Evolutionary conservation across 2,797 vertebrate species (phyloP).

Genomic region (Chloroceryle amazona): DNA sequence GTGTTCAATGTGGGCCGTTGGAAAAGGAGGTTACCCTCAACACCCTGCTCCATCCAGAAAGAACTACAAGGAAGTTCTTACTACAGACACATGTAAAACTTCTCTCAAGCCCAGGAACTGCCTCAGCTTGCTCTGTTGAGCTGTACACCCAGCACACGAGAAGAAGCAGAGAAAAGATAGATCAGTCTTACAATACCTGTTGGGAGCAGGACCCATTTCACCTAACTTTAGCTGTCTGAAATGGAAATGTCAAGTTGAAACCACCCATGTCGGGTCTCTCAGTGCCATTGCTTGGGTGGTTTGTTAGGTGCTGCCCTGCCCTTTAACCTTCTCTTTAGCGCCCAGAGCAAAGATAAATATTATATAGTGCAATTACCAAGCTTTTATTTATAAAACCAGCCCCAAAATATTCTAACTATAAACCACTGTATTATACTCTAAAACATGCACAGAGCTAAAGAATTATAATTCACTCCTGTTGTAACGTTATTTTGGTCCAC

Average conservation of each 20-base stretch:
- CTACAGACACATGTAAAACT: background rate
- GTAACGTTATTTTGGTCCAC: background rate
- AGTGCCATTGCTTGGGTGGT: background rate
- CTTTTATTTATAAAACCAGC: slow-evolving; percentile 56
- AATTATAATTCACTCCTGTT: background rate
- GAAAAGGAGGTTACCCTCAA: background rate
- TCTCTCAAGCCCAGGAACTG: background rate
- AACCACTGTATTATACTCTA: background rate
- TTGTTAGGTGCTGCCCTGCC: background rate
- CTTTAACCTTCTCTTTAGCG: background rate
- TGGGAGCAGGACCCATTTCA: background rate
- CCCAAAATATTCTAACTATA: slow-evolving; percentile 39
- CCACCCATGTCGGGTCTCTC: background rate
- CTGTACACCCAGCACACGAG: background rate
- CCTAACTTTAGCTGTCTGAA: background rate
- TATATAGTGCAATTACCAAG: background rate
- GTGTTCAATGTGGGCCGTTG: background rate
- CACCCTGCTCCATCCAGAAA: background rate
- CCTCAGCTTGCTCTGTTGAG: background rate
- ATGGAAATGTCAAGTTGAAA: background rate
- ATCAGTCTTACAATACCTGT: background rate
- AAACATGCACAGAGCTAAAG: slow-evolving; percentile 9
- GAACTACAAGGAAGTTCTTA: background rate
- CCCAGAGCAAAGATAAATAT: background rate
- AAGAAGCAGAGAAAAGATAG: background rate